phyloP scores from a whole-genome alignment of 2,888 invertebrate species.

The Nomada hirtipes region DNA sequence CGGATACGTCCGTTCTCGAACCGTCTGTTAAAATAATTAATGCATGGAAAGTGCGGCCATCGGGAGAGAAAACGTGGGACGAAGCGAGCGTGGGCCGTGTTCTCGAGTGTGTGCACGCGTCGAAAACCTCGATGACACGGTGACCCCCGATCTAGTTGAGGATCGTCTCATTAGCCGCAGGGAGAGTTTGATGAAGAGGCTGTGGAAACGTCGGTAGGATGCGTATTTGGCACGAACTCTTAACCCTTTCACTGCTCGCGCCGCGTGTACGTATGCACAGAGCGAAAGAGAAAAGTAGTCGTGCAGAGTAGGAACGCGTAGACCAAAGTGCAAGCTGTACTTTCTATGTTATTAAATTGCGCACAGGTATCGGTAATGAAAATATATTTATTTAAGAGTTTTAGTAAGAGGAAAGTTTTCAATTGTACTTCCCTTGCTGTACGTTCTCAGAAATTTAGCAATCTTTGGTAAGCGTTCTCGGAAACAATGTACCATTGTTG shows the following conservation, averaged over 20 bases:
- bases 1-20: slow-evolving; percentile 20
- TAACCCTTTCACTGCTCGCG: background rate
- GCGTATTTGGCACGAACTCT: background rate
- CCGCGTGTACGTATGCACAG: too few species aligned
- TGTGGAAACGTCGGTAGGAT: background rate
- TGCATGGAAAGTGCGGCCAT: slow-evolving; percentile 32
- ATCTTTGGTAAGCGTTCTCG: too few species aligned
- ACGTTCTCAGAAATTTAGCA: too few species aligned
- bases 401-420: too few species aligned
- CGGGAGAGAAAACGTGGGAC: slow-evolving; percentile 24
- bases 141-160: background rate
- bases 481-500: too few species aligned
- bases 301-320: too few species aligned
- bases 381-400: too few species aligned
- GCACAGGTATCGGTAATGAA: too few species aligned
- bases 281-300: too few species aligned
- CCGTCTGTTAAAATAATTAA: slow-evolving; percentile 34
- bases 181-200: background rate
- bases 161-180: background rate
- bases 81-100: background rate
- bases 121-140: slow-evolving; percentile 2
- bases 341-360: too few species aligned
- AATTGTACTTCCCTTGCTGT: too few species aligned
- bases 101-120: slow-evolving; percentile 2
- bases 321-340: too few species aligned